These are phyloP conservation scores for Synanthedon tipuliformis DNA, from an alignment of 2,888 invertebrate species.

Conservation along the genomic window DNA sequence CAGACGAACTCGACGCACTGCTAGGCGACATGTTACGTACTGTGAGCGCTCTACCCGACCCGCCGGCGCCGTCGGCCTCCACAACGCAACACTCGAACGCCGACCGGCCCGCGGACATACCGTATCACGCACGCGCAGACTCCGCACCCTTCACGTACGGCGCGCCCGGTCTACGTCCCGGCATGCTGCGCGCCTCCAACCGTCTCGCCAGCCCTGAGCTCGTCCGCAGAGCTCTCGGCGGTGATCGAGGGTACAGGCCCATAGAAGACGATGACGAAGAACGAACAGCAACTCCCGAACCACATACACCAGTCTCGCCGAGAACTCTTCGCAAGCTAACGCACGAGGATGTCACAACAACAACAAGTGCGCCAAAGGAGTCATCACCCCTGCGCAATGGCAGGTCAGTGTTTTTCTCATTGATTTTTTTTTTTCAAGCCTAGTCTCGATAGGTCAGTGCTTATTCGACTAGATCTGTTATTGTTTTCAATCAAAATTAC, in stretches of 20 bases:
- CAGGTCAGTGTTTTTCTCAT: conserved; percentile 29
- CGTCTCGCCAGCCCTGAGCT: conserved; percentile 86
- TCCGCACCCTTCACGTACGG: conserved; percentile 92
- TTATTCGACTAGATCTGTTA: too few species aligned
- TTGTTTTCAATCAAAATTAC: too few species aligned
- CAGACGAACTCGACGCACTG: conserved; percentile 83
- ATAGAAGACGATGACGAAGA: conserved; percentile 56
- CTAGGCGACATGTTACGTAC: conserved; percentile 89
- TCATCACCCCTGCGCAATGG: conserved; percentile 45
- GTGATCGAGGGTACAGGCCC: conserved; percentile 42
- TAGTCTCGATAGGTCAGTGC: too few species aligned
- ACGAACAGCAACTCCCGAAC: conserved; percentile 45
- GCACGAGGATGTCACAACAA: conserved; percentile 52
- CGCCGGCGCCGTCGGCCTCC: conserved; percentile 26
- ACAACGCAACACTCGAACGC: conserved; percentile 51
- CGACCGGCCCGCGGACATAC: conserved; percentile 73
- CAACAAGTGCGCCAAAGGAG: conserved; percentile 20
- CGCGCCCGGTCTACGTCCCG: conserved; percentile 68
- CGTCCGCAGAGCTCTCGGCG: conserved; percentile 78
- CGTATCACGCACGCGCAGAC: conserved; percentile 92
- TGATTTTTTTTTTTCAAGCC: too few species aligned
- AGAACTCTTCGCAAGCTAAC: conserved; percentile 46
- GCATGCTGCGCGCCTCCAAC: conserved; percentile 77
- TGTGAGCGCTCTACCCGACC: conserved; percentile 83
- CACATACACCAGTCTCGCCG: conserved; percentile 42